phyloP scores from a whole-genome alignment of 2,113 vertebrate species.

The Neolamprologus ventralis region DNA sequence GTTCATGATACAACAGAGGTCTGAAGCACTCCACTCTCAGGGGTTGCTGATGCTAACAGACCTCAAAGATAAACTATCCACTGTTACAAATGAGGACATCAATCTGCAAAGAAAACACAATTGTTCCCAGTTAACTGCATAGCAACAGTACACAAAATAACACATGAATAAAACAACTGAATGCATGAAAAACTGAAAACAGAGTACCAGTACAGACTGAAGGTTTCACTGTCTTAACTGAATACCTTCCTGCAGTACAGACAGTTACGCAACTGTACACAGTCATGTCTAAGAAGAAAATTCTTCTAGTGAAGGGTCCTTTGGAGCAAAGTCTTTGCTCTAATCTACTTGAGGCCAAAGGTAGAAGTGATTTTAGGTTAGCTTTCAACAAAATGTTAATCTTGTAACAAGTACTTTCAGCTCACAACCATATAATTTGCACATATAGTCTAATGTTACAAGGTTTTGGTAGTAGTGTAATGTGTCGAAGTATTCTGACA shows the following conservation, averaged over 20 bases:
- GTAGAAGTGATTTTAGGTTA: background rate
- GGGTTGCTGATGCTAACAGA: background rate
- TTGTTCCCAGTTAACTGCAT: background rate
- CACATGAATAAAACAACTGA: background rate
- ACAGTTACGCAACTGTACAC: background rate
- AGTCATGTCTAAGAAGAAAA: background rate
- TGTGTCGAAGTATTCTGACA: accelerated
- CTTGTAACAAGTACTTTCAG: background rate
- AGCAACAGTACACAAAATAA: background rate
- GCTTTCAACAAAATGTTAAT: background rate
- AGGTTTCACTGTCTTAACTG: background rate
- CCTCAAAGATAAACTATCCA: background rate
- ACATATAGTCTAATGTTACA: background rate
- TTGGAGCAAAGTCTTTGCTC: background rate
- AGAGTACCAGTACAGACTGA: background rate
- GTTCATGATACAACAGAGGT: constrained; percentile 16
- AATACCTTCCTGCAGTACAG: background rate
- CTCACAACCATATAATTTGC: background rate
- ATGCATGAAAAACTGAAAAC: background rate
- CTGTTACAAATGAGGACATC: background rate
- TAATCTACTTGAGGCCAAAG: background rate
- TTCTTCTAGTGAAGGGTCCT: background rate
- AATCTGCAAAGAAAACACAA: constrained; percentile 41
- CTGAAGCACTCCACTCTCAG: background rate
- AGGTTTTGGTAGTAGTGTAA: background rate